phyloP scores from a whole-genome alignment of 2,888 invertebrate genomes.

The Campoplex nolae region DNA sequence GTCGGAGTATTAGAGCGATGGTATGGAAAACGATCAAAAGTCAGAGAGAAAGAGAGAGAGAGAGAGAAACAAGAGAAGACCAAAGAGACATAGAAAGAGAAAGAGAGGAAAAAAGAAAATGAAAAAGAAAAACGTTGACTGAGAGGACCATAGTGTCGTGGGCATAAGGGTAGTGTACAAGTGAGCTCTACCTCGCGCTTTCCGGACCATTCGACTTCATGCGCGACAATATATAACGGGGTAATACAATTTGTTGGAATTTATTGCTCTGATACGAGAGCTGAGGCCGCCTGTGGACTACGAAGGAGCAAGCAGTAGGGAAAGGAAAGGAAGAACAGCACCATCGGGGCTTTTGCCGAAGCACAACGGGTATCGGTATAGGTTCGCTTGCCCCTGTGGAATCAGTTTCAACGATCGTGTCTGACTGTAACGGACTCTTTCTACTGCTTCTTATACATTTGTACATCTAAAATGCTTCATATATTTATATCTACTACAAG shows the following conservation, averaged over 20 bases:
- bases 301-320: slow-evolving; percentile 29
- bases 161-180: slow-evolving; percentile 58
- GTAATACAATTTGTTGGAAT: slow-evolving; percentile 81
- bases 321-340: slow-evolving; percentile 32
- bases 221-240: slow-evolving; percentile 78
- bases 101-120: slow-evolving; percentile 3
- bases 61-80: not conserved
- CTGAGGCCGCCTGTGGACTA: slow-evolving; percentile 42
- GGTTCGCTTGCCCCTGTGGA: slow-evolving; percentile 60
- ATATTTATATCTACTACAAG: slow-evolving; percentile 8
- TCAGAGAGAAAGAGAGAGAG: not conserved
- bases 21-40: slow-evolving; percentile 32
- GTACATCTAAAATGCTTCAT: slow-evolving; percentile 24
- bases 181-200: slow-evolving; percentile 49
- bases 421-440: slow-evolving; percentile 67
- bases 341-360: slow-evolving; percentile 46
- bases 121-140: slow-evolving; percentile 15
- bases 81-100: not conserved
- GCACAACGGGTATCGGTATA: slow-evolving; percentile 22
- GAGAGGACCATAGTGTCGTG: slow-evolving; percentile 22
- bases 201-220: slow-evolving; percentile 76
- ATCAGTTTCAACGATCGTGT: slow-evolving; percentile 75
- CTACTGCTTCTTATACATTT: slow-evolving; percentile 54
- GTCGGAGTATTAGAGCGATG: slow-evolving; percentile 19
- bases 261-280: slow-evolving; percentile 77